Conservation (phyloP, 35 echinoderm and acorn worm species). For the Lytechinus variegatus region DNA sequence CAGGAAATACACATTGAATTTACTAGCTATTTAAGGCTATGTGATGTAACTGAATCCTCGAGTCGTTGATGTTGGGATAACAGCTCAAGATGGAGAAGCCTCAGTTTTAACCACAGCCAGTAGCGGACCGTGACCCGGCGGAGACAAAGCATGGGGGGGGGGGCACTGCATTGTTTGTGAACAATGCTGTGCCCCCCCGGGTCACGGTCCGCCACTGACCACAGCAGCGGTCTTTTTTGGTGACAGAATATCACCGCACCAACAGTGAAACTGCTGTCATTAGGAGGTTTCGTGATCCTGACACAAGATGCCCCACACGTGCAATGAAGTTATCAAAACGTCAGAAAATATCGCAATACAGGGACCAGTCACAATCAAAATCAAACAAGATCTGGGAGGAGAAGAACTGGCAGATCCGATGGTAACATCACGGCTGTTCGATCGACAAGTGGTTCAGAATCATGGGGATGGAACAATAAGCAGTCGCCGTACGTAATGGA, state of each 20-base stretch:
- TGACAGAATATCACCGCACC: not conserved
- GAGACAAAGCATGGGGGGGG: too few relatives aligned
- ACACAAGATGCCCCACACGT: not conserved
- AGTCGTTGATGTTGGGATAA: too few relatives aligned
- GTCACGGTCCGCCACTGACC: too few relatives aligned
- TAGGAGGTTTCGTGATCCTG: not conserved
- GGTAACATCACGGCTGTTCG: constrained; percentile 42
- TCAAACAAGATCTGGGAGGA: constrained; percentile 28
- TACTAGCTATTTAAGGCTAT: too few relatives aligned
- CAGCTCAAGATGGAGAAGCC: constrained; percentile 51
- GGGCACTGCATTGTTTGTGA: too few relatives aligned
- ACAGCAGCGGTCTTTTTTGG: constrained; percentile 45
- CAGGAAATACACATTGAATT: too few relatives aligned
- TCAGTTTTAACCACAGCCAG: constrained; percentile 52
- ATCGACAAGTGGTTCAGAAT: constrained; percentile 7
- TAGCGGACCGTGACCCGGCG: too few relatives aligned
- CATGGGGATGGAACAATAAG: constrained; percentile 5
- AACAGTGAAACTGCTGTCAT: not conserved
- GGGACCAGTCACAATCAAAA: constrained; percentile 33
- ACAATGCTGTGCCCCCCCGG: too few relatives aligned
- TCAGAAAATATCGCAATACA: constrained; percentile 17
- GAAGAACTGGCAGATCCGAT: constrained; percentile 47
- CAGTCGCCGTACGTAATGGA: constrained; percentile 46
- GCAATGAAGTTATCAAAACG: not conserved
- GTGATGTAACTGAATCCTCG: too few relatives aligned